Evolutionary conservation across 2,113 vertebrate genomes (phyloP).

Genomic region (Myotis brandtii): DNA sequence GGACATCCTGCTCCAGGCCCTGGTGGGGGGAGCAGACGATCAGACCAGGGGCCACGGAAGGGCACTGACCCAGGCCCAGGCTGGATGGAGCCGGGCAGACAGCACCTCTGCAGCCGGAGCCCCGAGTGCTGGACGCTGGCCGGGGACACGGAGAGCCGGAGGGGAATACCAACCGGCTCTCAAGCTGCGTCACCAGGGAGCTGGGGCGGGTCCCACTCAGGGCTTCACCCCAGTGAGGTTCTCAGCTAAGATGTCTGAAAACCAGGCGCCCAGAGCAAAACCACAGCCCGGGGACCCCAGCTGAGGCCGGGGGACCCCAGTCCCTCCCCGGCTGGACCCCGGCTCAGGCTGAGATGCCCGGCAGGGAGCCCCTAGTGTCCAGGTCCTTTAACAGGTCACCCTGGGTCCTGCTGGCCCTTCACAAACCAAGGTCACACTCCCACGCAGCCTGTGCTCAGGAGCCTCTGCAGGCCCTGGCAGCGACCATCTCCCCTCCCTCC

Average conservation of each 20-base stretch:
- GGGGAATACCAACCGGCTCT: neutral
- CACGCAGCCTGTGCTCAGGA: neutral
- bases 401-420: neutral
- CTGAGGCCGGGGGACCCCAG: neutral
- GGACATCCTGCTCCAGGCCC: constrained; percentile 97
- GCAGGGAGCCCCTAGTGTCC: constrained; percentile 17
- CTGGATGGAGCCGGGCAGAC: neutral
- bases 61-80: neutral
- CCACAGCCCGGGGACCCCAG: neutral
- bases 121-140: neutral
- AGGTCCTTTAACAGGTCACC: constrained; percentile 40
- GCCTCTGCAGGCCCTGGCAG: neutral
- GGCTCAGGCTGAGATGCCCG: neutral
- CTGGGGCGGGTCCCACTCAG: rapidly evolving
- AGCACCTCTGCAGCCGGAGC: neutral
- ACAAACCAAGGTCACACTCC: constrained; percentile 58
- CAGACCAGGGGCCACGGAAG: neutral
- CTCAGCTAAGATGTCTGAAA: neutral
- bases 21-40: constrained; percentile 67
- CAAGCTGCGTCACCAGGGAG: neutral
- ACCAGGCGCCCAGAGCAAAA: neutral
- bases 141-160: neutral
- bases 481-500: neutral
- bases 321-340: neutral
- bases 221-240: neutral